These are phyloP conservation scores for Lemur catta DNA, from an alignment of 2,797 vertebrate species.

Conservation along the genomic window DNA sequence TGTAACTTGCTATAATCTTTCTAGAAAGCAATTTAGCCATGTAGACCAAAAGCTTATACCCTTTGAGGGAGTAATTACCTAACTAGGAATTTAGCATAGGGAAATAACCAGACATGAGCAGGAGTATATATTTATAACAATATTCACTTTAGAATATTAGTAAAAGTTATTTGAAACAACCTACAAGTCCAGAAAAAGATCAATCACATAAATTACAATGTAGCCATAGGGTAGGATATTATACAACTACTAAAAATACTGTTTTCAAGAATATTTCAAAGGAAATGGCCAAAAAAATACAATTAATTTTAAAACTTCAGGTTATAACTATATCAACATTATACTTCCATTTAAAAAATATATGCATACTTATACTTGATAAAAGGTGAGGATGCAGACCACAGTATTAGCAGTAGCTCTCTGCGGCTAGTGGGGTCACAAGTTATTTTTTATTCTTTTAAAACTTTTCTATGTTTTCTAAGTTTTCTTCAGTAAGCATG, in stretches of 20 bases:
- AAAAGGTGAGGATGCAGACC: background rate
- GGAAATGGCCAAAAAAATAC: background rate
- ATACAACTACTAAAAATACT: background rate
- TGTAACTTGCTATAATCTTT: background rate
- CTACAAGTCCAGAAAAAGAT: background rate
- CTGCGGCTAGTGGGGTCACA: background rate
- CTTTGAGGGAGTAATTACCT: background rate
- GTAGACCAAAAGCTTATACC: background rate
- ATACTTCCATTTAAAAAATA: background rate
- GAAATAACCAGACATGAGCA: background rate
- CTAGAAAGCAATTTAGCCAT: background rate
- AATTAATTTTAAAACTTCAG: background rate
- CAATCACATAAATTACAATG: background rate
- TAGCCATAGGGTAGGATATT: background rate
- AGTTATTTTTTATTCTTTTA: background rate
- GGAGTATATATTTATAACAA: background rate
- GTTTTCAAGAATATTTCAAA: background rate
- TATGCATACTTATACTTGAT: background rate
- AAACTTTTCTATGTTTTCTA: background rate
- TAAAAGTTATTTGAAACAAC: background rate
- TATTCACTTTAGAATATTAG: background rate
- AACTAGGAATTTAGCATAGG: background rate
- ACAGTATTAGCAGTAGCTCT: background rate
- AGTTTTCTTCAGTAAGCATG: slow-evolving; percentile 5
- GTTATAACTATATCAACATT: background rate